Evolutionary conservation across 1,140 invertebrate genomes (phyloP), one percentile per base, ranked within the genome.

Genomic region (Procambarus virginalis): DNA sequence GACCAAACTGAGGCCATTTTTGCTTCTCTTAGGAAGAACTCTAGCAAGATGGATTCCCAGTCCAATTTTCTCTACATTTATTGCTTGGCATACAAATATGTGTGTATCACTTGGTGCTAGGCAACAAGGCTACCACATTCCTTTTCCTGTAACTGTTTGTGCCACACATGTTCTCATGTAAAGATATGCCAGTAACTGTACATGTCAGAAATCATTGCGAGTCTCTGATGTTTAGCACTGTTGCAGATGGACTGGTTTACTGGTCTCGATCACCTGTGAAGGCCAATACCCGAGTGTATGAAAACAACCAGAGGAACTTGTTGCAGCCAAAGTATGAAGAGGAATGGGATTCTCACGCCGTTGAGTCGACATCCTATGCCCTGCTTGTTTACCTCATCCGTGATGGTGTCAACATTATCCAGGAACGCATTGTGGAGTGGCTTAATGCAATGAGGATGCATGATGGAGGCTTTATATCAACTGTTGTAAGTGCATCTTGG

Each of bases 361-460:
- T 96, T 0, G 95, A 96, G 93, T 94, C 95, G 0, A 95, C 95
- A 3, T 94, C 95, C 0, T 96, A 96, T 93, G 96, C 95, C 4
- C 93, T 96, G 3, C 92, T 96, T 85, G 94, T 94, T 1, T 95
- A 95, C 83, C 92, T 95, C 14, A 92, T 93, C 3, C 91, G 94
- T 14, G 94, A 95, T 64, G 95, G 94, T 2, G 92, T 95, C 49
- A 93, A 93, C 20, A 91, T 93, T 12, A 90, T 93, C 14, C 92
- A 94, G 64, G 94, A 95, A 77, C 93, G 94, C 70, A 95, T 95
- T 86, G 95, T 96, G 84, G 93, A 93, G 73, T 96, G 95, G 95
- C 92, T 96, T 3, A 95, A 95, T 91, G 94, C 94, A 3, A 95
- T 96, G 94, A 93, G 95, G 81, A 94, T 95, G 92, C 94, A 94